Evolutionary conservation across 2,888 invertebrate species (phyloP).

Genomic region (Coenonympha arcania): DNA sequence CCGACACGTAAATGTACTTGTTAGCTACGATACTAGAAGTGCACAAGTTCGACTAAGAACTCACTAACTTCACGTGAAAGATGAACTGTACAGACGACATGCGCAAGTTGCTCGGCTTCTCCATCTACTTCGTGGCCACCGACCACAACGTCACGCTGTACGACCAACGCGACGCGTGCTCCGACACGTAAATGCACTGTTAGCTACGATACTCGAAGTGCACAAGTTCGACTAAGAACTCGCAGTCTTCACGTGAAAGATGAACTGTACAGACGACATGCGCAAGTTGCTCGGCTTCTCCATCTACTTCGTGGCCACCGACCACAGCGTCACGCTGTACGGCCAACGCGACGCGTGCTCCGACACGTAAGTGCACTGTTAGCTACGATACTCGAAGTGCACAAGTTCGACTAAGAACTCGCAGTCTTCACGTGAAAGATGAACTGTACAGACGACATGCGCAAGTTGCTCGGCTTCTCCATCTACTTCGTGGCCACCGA

Average conservation of each 20-base stretch:
- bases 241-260: slow-evolving; percentile 78
- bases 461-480: slow-evolving; percentile 91
- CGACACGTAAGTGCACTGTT: slow-evolving; percentile 64
- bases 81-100: slow-evolving; percentile 80
- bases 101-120: slow-evolving; percentile 91
- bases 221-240: slow-evolving; percentile 45
- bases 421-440: slow-evolving; percentile 78
- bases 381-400: too few species aligned
- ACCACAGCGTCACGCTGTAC: slow-evolving; percentile 85
- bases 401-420: slow-evolving; percentile 43
- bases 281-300: slow-evolving; percentile 92
- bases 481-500: slow-evolving; percentile 85
- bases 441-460: slow-evolving; percentile 80
- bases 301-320: slow-evolving; percentile 84
- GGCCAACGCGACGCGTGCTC: slow-evolving; percentile 94
- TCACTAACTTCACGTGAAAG: slow-evolving; percentile 78
- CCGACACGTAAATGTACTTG: slow-evolving; percentile 77
- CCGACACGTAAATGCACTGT: slow-evolving; percentile 77
- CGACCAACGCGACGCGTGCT: slow-evolving; percentile 92
- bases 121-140: slow-evolving; percentile 86
- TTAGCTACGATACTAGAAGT: too few species aligned
- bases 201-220: too few species aligned
- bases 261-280: slow-evolving; percentile 80
- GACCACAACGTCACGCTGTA: slow-evolving; percentile 85
- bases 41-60: slow-evolving; percentile 41